phyloP scores from a whole-genome alignment of 2,113 vertebrate species.

The Protobothrops mucrosquamatus region DNA sequence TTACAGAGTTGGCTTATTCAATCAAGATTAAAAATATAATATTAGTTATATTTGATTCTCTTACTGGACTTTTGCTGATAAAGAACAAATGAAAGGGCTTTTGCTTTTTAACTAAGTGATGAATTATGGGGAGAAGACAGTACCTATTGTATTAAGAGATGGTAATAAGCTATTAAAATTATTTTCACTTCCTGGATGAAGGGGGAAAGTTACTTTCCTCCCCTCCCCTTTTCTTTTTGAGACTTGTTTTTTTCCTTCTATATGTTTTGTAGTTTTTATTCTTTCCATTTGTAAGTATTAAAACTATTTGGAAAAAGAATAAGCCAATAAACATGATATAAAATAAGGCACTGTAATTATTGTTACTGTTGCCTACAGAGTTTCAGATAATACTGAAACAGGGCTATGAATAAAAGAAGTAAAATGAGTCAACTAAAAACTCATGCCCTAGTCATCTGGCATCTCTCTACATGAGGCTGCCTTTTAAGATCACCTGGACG shows the following conservation, averaged over 20 bases:
- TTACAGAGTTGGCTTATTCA: neutral
- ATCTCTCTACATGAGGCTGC: neutral
- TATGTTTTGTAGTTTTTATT: neutral
- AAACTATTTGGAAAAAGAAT: constrained; percentile 45
- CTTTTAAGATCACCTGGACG: neutral
- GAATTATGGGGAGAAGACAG: neutral
- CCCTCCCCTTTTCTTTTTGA: neutral
- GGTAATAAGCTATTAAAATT: neutral
- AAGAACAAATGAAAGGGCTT: neutral
- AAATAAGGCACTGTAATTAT: constrained; percentile 19
- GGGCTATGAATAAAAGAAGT: neutral
- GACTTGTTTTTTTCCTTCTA: neutral
- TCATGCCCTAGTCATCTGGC: neutral
- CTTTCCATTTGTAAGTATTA: neutral
- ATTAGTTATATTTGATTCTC: neutral
- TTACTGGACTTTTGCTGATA: neutral
- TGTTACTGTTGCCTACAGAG: neutral
- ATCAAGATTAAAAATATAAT: neutral
- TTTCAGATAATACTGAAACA: neutral
- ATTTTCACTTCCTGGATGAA: neutral
- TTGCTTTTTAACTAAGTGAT: neutral
- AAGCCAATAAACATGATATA: constrained; percentile 93
- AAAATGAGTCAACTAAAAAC: neutral
- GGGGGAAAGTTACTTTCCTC: neutral
- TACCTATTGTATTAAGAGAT: neutral